phyloP scores from a whole-genome alignment of 1,140 invertebrate species.

The Zaprionus taronus region DNA sequence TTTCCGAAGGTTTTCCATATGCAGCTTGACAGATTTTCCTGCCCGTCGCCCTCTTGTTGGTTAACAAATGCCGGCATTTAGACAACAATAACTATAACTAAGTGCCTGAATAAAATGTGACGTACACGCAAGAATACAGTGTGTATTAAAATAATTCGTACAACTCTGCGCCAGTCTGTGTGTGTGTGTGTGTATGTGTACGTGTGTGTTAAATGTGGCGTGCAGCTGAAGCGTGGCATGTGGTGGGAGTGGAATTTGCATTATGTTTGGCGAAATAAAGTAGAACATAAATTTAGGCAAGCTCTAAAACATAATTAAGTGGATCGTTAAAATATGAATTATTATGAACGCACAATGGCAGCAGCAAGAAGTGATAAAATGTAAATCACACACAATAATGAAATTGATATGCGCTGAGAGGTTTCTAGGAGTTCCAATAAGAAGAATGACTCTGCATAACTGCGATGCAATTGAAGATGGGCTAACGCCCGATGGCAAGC shows the following conservation, averaged over 20 bases:
- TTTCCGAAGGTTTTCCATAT: conserved; percentile 78
- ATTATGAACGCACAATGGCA: conserved; percentile 1
- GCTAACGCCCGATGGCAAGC: conserved; percentile 35
- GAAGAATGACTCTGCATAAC: neutral
- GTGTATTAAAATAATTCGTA: conserved; percentile 2
- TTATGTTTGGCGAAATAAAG: conserved; percentile 32
- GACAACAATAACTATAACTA: conserved; percentile 51
- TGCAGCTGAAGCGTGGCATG: conserved; percentile 41
- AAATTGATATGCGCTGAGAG: conserved; percentile 7
- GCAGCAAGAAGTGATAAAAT: conserved; percentile 6
- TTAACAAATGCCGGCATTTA: conserved; percentile 58
- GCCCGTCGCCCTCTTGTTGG: neutral
- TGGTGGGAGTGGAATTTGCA: conserved; percentile 46
- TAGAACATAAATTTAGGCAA: conserved; percentile 34
- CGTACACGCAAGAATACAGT: conserved; percentile 26
- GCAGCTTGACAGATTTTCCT: conserved; percentile 42
- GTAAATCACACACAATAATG: conserved; percentile 3
- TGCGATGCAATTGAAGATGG: conserved; percentile 23
- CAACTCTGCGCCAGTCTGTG: neutral
- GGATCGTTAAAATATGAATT: conserved; percentile 36
- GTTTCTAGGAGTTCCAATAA: neutral
- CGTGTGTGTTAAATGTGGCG: conserved; percentile 48
- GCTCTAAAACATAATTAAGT: conserved; percentile 25
- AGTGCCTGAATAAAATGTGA: conserved; percentile 37
- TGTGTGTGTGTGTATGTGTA: neutral